Evolutionary conservation across 2,888 invertebrate genomes (phyloP).

Genomic region (Blomia tropicalis): DNA sequence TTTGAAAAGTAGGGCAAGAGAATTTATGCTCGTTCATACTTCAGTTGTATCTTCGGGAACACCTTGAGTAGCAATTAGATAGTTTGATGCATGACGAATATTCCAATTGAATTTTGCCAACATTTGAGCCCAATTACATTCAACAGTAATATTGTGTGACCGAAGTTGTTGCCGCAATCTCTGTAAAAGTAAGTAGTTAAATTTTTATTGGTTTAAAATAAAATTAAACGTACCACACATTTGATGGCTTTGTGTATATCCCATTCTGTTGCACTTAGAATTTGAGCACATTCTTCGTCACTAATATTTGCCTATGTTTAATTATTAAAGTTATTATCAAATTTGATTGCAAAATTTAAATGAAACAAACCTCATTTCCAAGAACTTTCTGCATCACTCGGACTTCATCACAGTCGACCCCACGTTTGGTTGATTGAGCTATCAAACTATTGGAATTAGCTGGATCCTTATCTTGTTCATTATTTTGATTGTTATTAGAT

Average conservation of each 20-base stretch:
- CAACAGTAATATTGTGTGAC: conserved; percentile 34
- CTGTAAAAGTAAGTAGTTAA: conserved; percentile 2
- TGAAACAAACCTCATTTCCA: conserved; percentile 36
- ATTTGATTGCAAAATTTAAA: conserved; percentile 7
- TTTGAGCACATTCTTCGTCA: conserved; percentile 57
- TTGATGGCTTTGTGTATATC: conserved; percentile 77
- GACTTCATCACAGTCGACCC: conserved; percentile 77
- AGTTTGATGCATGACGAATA: conserved; percentile 49
- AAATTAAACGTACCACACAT: conserved; percentile 39
- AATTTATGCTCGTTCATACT: too few relatives aligned
- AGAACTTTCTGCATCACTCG: conserved; percentile 77
- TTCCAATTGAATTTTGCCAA: conserved; percentile 50
- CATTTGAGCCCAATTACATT: conserved; percentile 35
- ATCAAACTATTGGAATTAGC: not conserved
- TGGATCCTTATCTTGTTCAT: not conserved
- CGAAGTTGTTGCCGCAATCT: conserved; percentile 45
- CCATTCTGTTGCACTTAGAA: conserved; percentile 69
- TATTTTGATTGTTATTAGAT: not conserved
- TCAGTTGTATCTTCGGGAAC: conserved; percentile 30
- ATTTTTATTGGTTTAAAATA: not conserved
- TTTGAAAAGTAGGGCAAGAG: too few relatives aligned
- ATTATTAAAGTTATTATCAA: not conserved
- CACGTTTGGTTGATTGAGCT: conserved; percentile 37
- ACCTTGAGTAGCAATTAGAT: conserved; percentile 39
- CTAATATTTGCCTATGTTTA: conserved; percentile 32